Percentiles rank a stretch among this genome's conserved stretches.
phyloP scores from a whole-genome alignment of 2,888 invertebrate genomes.

The Cephus pygmeus region DNA sequence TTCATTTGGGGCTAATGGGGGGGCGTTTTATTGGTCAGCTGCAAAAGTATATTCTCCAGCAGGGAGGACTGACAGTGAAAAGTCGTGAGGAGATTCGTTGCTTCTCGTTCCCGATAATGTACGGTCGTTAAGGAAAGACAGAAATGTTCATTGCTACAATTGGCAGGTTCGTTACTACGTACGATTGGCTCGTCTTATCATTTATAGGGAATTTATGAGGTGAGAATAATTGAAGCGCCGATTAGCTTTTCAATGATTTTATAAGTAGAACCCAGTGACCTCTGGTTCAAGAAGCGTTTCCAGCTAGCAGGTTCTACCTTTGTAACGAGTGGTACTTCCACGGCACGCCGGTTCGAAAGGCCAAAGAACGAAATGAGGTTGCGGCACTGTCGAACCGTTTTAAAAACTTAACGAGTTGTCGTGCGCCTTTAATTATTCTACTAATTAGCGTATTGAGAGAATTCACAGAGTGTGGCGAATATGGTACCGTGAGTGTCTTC shows the following conservation, averaged over 20 bases:
- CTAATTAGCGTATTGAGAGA: slow-evolving; percentile 33
- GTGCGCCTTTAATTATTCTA: slow-evolving; percentile 29
- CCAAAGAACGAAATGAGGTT: slow-evolving; percentile 23
- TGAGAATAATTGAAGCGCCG: neutral
- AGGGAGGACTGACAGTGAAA: neutral
- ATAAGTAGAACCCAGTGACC: neutral
- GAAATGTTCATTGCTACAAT: neutral
- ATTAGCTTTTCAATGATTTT: neutral
- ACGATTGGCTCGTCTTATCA: neutral
- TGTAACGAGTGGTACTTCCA: neutral
- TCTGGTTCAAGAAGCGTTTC: neutral
- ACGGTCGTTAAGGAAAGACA: neutral
- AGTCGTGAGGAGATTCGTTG: neutral
- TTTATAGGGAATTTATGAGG: neutral
- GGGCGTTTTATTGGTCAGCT: neutral
- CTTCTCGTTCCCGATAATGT: neutral
- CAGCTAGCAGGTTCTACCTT: neutral
- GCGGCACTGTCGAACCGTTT: slow-evolving; percentile 21
- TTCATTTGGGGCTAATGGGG: slow-evolving; percentile 43
- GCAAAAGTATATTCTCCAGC: neutral
- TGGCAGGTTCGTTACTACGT: neutral
- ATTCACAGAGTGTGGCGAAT: neutral
- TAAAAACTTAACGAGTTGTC: slow-evolving; percentile 13
- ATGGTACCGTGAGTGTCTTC: neutral
- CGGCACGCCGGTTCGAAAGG: slow-evolving; percentile 21